Conservation (phyloP, 2,888 invertebrate species). For the Papilio gigon region DNA sequence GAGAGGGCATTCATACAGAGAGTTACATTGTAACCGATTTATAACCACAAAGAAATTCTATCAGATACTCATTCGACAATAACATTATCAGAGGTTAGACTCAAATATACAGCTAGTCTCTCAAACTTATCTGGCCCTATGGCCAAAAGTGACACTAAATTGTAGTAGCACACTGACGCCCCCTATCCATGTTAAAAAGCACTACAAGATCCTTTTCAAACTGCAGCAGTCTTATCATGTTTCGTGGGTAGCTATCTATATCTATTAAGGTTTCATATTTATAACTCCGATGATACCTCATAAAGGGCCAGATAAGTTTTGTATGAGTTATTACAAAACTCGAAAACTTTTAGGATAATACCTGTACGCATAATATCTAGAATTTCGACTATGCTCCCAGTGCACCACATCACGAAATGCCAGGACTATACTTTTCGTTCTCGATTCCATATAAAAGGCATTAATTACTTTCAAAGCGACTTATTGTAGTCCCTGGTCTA, state of each 20-base stretch:
- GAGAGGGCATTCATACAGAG: conserved; percentile 12
- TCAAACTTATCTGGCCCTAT: too few species aligned
- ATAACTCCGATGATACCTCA: too few species aligned
- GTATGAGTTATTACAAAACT: too few species aligned
- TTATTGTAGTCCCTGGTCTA: conserved; percentile 24
- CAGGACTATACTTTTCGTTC: conserved; percentile 14
- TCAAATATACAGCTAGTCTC: not conserved
- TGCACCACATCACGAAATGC: not conserved
- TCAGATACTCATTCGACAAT: conserved; percentile 13
- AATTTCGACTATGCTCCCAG: not conserved
- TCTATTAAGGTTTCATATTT: too few species aligned
- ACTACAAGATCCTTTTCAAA: too few species aligned
- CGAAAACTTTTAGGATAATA: too few species aligned
- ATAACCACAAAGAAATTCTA: conserved; percentile 23
- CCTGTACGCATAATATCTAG: not conserved
- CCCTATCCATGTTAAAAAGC: too few species aligned
- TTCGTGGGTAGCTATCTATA: too few species aligned
- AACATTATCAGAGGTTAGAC: not conserved
- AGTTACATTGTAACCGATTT: conserved; percentile 16
- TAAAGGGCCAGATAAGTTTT: too few species aligned
- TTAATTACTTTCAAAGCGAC: conserved; percentile 23
- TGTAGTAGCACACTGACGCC: too few species aligned
- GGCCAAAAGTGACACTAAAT: too few species aligned
- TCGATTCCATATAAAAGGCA: conserved; percentile 11
- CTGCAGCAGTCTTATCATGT: too few species aligned